These are phyloP conservation scores for Pherbina coryleti DNA, from an alignment of 2,888 invertebrate genomes.

Conservation along the genomic window DNA sequence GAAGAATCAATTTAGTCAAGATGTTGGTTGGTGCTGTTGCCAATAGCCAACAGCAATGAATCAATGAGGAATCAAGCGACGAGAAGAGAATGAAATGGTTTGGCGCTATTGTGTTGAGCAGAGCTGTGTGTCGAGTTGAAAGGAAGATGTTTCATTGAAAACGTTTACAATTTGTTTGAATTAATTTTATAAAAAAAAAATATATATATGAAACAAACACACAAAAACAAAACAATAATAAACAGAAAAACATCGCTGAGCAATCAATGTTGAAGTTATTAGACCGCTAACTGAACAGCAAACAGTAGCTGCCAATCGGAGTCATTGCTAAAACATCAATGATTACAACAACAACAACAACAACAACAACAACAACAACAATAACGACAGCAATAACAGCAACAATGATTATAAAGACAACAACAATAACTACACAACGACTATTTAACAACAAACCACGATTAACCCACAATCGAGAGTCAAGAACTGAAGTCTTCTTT, in stretches of 20 bases:
- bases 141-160: conserved; percentile 22
- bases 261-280: conserved; percentile 63
- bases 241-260: conserved; percentile 45
- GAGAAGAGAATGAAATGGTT: conserved; percentile 16
- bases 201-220: too few species aligned
- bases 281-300: conserved; percentile 55
- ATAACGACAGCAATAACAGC: conserved; percentile 24
- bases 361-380: conserved; percentile 31
- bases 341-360: conserved; percentile 34
- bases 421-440: conserved; percentile 17
- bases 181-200: conserved; percentile 6
- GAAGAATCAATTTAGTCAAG: conserved; percentile 17
- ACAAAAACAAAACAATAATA: conserved; percentile 21
- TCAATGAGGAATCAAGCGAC: conserved; percentile 2
- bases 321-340: conserved; percentile 38
- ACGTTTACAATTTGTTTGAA: not conserved
- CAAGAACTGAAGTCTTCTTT: conserved; percentile 3
- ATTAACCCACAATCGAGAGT: conserved; percentile 13
- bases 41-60: conserved; percentile 4
- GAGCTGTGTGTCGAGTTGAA: not conserved
- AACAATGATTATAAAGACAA: conserved; percentile 24
- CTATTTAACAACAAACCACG: conserved; percentile 22
- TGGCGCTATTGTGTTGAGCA: not conserved
- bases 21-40: conserved; percentile 21
- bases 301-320: conserved; percentile 27